Base-by-base conservation (phyloP, 2,797 vertebrate species). In the Paramormyrops hopkinsi region DNA sequence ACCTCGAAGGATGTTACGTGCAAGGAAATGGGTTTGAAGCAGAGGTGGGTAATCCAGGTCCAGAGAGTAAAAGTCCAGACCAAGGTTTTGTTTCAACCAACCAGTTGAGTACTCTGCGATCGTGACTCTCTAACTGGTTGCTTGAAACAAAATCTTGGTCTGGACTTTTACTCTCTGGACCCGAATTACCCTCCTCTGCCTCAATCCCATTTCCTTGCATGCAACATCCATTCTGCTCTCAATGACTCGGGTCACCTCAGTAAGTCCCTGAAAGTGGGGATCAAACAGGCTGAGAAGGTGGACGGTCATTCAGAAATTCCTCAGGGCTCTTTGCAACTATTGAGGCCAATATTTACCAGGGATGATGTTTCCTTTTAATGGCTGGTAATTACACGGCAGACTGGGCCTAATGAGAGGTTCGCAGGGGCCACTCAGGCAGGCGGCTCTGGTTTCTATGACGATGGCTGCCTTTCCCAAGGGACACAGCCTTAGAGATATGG, bases 391-490 rank as follows among this genome's bases (percentile, higher is more conserved):
- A 89, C 90, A 91, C 17, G 53, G 62, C 91, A 73, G 91, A 76
- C 88, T 89, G 19, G 89, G 50, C 53, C 88, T 91, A 91, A 93
- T 91, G 90, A 92, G 12, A 91, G 91, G 88, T 37, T 83, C 5
- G 7, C 9, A 29, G 86, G 50, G 86, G 76, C 44, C 87, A 89
- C 89, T 87, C 29, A 90, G 90, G 90, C 88, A 48, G 88, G 90
- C 86, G 41, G 65, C 90, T 88, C 82, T 82, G 88, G 83, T 90
- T 92, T 48, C 89, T 88, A 37, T 91, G 90, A 92, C 88, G 90
- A 92, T 90, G 92, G 76, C 90, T 89, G 73, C 85, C 59, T 90
- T 88, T 89, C 62, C 50, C 84, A 88, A 65, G 54, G 51, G 37
- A 88, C 29, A 56, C 41, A 19, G 50, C 59, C 29, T 59, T 44